Base-by-base conservation (phyloP, 1,140 invertebrate species). In the Tetramorium simillimum region DNA sequence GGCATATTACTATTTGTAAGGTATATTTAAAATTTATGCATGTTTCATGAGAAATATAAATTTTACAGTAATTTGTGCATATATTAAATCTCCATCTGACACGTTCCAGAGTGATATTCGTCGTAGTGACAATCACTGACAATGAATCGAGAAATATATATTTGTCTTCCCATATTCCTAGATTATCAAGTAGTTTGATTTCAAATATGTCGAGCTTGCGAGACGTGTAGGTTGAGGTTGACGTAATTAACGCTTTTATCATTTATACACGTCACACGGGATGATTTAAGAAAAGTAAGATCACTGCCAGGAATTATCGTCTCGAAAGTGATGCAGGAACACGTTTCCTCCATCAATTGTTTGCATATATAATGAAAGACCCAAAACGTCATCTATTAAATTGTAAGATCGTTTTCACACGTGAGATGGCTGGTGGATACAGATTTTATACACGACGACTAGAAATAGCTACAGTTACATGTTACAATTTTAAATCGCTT, bases 1-100 rank as follows among this genome's bases (percentile, higher is more conserved):
- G 6, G 21, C n/a, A 81, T 70, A 4, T 37, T 43, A 21, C 18
- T 40, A 43, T 58, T 12, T 33, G 16, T 46, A 56, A 49, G 7
- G 28, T 24, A 43, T 62, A 49, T 75, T 73, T 49, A 84, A 69
- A 33, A 43, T 84, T 70, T 43, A 84, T 81, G 24, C 21, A 24
- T 81, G 9, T 56, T 81, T 37, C 3, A 53, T 53, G 33, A 58
- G 56, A 21, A 51, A 51, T 10, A 53, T n/a, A 78, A 67, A 65
- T 56, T 69, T 56, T 28, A 7, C 10, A 21, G 2, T 33, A 60
- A 73, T 43, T 60, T 21, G 33, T 33, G 10, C 37, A 40, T 80
- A 28, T 16, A 18, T 46, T 56, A 18, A 60, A 60, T 60, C 33
- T 33, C 40, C 9, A 72, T 43, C n/a, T 60, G 18, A n/a, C 53